Evolutionary conservation across 2,888 invertebrate genomes (phyloP).

Genomic region (Rhogogaster chlorosoma): DNA sequence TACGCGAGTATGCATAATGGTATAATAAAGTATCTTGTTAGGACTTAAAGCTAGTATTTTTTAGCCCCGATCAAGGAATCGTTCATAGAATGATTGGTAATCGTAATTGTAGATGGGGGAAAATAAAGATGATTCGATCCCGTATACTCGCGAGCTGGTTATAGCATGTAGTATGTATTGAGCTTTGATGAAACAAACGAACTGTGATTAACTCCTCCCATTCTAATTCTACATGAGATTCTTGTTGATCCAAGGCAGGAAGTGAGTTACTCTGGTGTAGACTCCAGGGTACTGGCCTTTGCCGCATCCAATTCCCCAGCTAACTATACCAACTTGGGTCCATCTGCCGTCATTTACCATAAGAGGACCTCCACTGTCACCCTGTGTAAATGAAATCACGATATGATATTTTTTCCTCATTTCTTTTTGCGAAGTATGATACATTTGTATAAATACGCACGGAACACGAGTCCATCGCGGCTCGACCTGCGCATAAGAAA

Average conservation of each 20-base stretch:
- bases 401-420: constrained; percentile 21
- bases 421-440: constrained; percentile 32
- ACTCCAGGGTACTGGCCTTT: constrained; percentile 96
- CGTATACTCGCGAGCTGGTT: neutral
- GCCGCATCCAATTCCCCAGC: constrained; percentile 95
- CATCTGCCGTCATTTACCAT: constrained; percentile 89
- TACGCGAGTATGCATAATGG: constrained; percentile 69
- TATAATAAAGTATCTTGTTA: constrained; percentile 67
- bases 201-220: neutral
- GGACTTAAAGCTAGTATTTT: constrained; percentile 55
- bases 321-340: constrained; percentile 93
- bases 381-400: constrained; percentile 79
- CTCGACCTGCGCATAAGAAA: constrained; percentile 93
- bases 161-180: neutral
- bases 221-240: constrained; percentile 83
- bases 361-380: constrained; percentile 93
- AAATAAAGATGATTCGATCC: neutral
- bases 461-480: constrained; percentile 92
- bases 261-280: constrained; percentile 90
- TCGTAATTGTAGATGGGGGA: neutral
- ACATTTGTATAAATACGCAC: constrained; percentile 80
- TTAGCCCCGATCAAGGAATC: neutral
- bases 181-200: constrained; percentile 7
- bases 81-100: neutral
- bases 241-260: constrained; percentile 92